Conservation (phyloP, 2,797 vertebrate genomes). For the Euthynnus affinis region DNA sequence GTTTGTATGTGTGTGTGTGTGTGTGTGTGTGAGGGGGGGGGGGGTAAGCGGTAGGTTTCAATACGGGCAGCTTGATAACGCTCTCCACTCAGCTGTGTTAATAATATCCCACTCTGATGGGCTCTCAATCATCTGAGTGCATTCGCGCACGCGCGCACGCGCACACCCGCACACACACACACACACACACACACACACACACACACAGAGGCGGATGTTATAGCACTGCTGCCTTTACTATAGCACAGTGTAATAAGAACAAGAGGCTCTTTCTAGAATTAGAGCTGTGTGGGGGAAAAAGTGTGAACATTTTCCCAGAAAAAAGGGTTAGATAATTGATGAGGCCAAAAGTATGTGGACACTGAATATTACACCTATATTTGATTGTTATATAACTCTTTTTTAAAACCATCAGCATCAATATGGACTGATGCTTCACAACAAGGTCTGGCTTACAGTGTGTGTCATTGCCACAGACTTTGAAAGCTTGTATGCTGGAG, state of each 20-base stretch:
- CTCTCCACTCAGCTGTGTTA: constrained; percentile 79
- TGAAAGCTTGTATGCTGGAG: too few species aligned
- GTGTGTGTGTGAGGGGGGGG: constrained; percentile 28
- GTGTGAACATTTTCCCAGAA: neutral
- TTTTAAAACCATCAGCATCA: neutral
- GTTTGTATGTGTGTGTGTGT: constrained; percentile 13
- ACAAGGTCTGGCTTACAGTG: too few species aligned
- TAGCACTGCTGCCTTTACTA: constrained; percentile 15
- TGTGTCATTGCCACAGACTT: too few species aligned
- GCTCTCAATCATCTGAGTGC: constrained; percentile 70
- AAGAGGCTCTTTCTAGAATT: constrained; percentile 31
- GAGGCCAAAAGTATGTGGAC: neutral
- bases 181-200: constrained; percentile 10
- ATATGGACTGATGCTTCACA: too few species aligned
- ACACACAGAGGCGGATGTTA: constrained; percentile 1
- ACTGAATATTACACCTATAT: neutral
- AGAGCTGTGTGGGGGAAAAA: constrained; percentile 2
- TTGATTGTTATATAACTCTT: neutral
- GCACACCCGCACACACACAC: constrained; percentile 16
- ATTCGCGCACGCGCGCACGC: neutral
- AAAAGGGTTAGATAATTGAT: neutral
- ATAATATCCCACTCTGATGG: constrained; percentile 78
- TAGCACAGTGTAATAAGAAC: constrained; percentile 33
- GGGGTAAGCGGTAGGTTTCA: constrained; percentile 70
- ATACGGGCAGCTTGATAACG: constrained; percentile 67